Evolutionary conservation across 2,113 vertebrate species (phyloP), one percentile per base, ranked within the genome.

Genomic region (Syngnathoides biaculeatus): DNA sequence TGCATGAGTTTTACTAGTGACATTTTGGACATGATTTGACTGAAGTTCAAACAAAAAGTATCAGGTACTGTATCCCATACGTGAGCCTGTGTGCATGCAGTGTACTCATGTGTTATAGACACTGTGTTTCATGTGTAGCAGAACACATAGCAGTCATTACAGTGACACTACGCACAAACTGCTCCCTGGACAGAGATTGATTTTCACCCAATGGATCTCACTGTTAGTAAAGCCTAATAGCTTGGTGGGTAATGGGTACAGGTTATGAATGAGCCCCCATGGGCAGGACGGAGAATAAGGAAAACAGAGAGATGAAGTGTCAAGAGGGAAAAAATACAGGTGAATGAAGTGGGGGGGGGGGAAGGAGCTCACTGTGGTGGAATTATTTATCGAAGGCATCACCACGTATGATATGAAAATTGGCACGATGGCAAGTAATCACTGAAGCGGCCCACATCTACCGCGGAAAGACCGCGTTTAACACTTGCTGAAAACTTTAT

Each of bases 121-220:
- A 24, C 20, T 26, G 27, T 47, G 50, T 48, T 47, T 69, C 59
- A 13, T 22, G 80, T 79, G 84, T 71, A 73, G 68, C 69, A 55
- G 43, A 68, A 72, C 81, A 70, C 83, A 73, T 61, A 80, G 78
- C 79, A 87, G 89, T 86, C 80, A 86, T 89, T 89, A 89, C 80
- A 84, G 81, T 69, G 80, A 72, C 22, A 63, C 79, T 78, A 81
- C 81, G 83, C 87, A 90, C 87, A 88, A 90, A 90, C 87, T 78
- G 79, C 83, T 88, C 88, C 88, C 88, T 76, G 77, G 86, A 82
- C 72, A 81, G 86, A 83, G 87, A 90, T 90, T 88, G 88, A 90
- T 90, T 90, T 88, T 81, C 87, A 87, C 84, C 87, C 87, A 85
- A 90, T 90, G 83, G 88, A 89, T 90, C 86, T 84, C 83, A 84